Evolutionary conservation across 2,113 vertebrate genomes (phyloP).

Genomic region (Protomyctophum bolini): DNA sequence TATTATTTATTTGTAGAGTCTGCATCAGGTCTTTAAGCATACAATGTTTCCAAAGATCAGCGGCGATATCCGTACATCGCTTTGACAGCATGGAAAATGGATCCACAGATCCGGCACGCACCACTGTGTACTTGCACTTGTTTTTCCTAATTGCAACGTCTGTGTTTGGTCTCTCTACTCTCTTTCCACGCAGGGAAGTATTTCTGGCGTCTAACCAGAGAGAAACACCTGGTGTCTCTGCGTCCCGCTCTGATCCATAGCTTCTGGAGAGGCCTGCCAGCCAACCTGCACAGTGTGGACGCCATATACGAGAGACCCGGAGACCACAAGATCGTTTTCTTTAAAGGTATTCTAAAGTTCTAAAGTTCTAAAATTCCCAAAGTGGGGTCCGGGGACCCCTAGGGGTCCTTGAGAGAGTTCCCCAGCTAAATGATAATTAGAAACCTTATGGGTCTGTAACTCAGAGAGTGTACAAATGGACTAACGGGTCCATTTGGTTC

Average conservation of each 20-base stretch:
- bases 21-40: too few species aligned
- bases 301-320: constrained; percentile 87
- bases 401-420: too few species aligned
- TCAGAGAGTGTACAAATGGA: too few species aligned
- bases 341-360: constrained; percentile 83
- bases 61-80: too few species aligned
- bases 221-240: constrained; percentile 88
- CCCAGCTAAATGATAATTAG: too few species aligned
- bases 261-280: constrained; percentile 89
- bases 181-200: constrained; percentile 80
- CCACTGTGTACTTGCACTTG: background rate
- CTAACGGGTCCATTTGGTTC: too few species aligned
- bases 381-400: too few species aligned
- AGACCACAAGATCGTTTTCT: constrained; percentile 92
- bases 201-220: constrained; percentile 90
- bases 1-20: too few species aligned
- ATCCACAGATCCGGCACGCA: too few species aligned
- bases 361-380: background rate
- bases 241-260: constrained; percentile 89
- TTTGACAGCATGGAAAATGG: too few species aligned
- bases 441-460: too few species aligned
- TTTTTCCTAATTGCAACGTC: background rate
- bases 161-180: background rate
- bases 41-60: too few species aligned
- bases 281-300: constrained; percentile 85